A percentile compares a stretch with the other conserved stretches of the same genome.
Conservation (phyloP, 2,888 invertebrate genomes). For the Drosophila lutescens region DNA sequence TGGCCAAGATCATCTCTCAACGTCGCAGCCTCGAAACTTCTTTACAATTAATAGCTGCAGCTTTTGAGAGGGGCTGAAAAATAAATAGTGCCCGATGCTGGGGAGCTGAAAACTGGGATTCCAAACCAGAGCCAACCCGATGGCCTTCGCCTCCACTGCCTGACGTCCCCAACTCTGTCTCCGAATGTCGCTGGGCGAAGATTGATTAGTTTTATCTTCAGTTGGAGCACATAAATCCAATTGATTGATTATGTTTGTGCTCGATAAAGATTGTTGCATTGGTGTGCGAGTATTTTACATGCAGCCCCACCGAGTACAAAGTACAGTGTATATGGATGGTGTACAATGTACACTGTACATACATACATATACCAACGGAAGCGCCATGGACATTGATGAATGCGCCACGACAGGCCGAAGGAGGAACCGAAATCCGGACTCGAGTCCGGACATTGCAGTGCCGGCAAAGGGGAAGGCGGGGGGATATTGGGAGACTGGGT, state of each 20-base stretch:
- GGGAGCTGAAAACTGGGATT: slow-evolving; percentile 17
- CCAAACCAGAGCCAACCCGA: slow-evolving; percentile 6
- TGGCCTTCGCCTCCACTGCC: neutral
- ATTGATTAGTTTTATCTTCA: slow-evolving; percentile 83
- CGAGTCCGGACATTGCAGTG: slow-evolving; percentile 43
- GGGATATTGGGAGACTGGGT: neutral
- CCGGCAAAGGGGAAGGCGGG: neutral
- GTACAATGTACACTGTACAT: no score
- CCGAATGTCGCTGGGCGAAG: slow-evolving; percentile 69
- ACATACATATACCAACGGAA: slow-evolving; percentile 55
- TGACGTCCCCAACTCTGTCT: slow-evolving; percentile 41
- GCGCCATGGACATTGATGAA: slow-evolving; percentile 74
- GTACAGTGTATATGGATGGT: slow-evolving; percentile 14
- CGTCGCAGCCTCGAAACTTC: slow-evolving; percentile 4
- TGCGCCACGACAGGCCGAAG: slow-evolving; percentile 56
- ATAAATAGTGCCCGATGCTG: slow-evolving; percentile 53
- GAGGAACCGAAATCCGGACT: slow-evolving; percentile 39
- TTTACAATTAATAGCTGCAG: slow-evolving; percentile 64
- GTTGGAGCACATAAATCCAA: slow-evolving; percentile 83
- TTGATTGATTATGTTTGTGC: slow-evolving; percentile 82
- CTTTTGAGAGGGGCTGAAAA: slow-evolving; percentile 45
- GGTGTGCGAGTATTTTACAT: slow-evolving; percentile 61
- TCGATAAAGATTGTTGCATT: slow-evolving; percentile 76
- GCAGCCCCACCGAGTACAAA: slow-evolving; percentile 37
- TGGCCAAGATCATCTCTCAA: slow-evolving; percentile 20